Percentiles rank a stretch among this genome's conserved stretches.
phyloP scores from a whole-genome alignment of 1,140 invertebrate species.

The Drosophila asahinai region DNA sequence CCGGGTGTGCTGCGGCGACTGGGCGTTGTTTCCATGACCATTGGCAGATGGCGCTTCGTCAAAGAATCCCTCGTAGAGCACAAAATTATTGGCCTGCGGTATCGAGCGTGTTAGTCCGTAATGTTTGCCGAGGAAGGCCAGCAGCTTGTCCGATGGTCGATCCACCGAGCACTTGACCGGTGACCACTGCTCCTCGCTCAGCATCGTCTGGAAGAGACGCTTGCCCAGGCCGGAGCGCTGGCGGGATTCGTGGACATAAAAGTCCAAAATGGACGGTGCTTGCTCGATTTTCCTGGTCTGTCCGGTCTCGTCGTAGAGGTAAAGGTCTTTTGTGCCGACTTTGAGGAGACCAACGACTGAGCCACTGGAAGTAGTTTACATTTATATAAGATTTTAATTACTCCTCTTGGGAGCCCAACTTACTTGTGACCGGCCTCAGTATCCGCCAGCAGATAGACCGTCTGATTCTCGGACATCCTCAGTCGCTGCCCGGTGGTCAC shows the following conservation, averaged over 20 bases:
- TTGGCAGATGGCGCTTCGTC: conserved; percentile 79
- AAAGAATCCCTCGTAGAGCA: conserved; percentile 94
- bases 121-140: conserved; percentile 93
- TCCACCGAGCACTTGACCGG: conserved; percentile 94
- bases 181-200: conserved; percentile 89
- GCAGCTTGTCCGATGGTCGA: conserved; percentile 94
- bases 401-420: too few relatives aligned
- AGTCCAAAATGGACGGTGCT: conserved; percentile 93
- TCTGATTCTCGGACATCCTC: conserved; percentile 88
- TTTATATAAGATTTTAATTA: too few relatives aligned
- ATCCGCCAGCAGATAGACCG: conserved; percentile 90
- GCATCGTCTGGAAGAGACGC: conserved; percentile 92
- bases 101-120: conserved; percentile 90
- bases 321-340: conserved; percentile 93
- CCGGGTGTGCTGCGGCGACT: conserved; percentile 31
- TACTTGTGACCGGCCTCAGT: conserved; percentile 86
- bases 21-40: conserved; percentile 47
- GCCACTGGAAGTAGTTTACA: conserved; percentile 84
- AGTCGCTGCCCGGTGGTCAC: conserved; percentile 90
- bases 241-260: conserved; percentile 92
- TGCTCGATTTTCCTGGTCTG: conserved; percentile 89
- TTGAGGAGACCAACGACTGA: conserved; percentile 92
- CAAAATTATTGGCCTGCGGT: conserved; percentile 95
- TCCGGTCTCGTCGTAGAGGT: conserved; percentile 91
- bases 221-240: conserved; percentile 93